Evolutionary conservation across 2,888 invertebrate species (phyloP).

Genomic region (Proisotoma minuta): DNA sequence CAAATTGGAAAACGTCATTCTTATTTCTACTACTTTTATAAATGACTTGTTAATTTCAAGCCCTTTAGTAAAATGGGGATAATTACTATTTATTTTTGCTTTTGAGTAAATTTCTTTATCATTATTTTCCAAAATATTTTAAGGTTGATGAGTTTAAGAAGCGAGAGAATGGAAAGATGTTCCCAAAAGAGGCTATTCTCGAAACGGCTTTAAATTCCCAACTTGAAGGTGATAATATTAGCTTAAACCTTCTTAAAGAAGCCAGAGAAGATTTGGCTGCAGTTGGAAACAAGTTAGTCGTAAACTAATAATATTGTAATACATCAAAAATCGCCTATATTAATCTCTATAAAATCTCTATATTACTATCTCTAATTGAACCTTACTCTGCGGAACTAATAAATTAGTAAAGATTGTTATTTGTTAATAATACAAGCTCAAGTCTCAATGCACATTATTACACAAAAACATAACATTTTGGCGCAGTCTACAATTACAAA

Average conservation of each 20-base stretch:
- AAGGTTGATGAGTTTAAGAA: constrained; percentile 73
- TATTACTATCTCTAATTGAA: no score
- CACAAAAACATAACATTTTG: no score
- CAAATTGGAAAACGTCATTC: constrained; percentile 70
- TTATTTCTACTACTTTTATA: background rate
- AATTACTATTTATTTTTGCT: no score
- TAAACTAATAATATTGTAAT: background rate
- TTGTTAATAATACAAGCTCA: no score
- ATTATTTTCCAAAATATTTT: background rate
- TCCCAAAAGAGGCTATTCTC: constrained; percentile 86
- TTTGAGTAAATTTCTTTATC: no score
- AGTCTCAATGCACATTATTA: no score
- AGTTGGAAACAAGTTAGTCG: constrained; percentile 64
- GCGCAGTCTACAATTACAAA: no score
- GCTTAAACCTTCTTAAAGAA: constrained; percentile 80
- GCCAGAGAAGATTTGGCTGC: constrained; percentile 75
- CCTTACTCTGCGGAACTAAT: no score
- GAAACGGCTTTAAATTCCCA: constrained; percentile 99
- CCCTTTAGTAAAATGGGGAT: no score
- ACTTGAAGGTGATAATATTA: constrained; percentile 90
- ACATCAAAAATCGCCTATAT: no score
- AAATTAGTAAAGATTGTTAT: no score
- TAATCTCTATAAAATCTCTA: no score
- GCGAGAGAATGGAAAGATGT: constrained; percentile 70
- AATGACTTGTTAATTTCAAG: background rate